Conservation (phyloP, 1,140 invertebrate species). For the Philopotamus ludificatus region DNA sequence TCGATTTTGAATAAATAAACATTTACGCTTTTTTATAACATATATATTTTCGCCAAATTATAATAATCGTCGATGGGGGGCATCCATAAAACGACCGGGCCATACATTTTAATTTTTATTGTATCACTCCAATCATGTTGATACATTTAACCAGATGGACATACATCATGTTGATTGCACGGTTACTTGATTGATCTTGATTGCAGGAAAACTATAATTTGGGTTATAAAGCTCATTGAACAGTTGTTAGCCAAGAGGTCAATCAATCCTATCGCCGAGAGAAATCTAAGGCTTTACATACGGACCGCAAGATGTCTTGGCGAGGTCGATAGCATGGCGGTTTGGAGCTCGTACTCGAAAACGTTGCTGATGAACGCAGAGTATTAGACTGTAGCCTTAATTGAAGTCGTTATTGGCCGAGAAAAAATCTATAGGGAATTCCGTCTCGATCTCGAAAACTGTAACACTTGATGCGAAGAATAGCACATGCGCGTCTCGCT, state of each 20-base stretch:
- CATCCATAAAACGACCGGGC: neutral
- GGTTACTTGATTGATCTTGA: conserved; percentile 9
- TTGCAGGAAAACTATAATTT: conserved; percentile 12
- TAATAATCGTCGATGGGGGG: neutral
- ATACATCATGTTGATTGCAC: neutral
- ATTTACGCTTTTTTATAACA: too few species aligned
- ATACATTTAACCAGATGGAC: neutral
- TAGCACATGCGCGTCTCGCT: too few species aligned
- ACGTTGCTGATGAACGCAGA: too few species aligned
- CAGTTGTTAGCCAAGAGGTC: neutral
- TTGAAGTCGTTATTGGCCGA: too few species aligned
- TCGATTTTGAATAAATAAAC: too few species aligned
- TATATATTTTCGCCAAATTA: neutral
- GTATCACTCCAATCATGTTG: neutral
- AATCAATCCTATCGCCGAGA: neutral
- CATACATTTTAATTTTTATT: neutral
- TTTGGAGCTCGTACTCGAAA: too few species aligned
- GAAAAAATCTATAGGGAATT: too few species aligned
- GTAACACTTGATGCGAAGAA: too few species aligned
- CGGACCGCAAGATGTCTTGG: too few species aligned
- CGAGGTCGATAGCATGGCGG: too few species aligned
- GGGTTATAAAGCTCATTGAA: conserved; percentile 8
- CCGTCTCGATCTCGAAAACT: too few species aligned
- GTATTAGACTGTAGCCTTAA: too few species aligned
- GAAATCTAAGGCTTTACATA: neutral